Base-by-base conservation (phyloP, 2,888 invertebrate species). In the Trilocha varians region DNA sequence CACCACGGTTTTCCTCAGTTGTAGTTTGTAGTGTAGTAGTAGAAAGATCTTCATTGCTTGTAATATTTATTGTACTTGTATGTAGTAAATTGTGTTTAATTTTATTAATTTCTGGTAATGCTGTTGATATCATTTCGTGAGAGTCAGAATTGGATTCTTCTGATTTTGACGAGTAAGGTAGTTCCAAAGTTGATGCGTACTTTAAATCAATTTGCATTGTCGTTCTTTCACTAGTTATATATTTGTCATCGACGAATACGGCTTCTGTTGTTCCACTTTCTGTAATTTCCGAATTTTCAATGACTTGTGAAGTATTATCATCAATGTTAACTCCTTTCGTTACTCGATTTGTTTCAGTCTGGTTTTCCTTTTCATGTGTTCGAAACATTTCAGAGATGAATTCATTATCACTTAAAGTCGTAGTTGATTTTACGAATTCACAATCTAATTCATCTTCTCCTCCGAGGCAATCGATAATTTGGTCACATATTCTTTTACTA, bases 371-470 rank as follows among this genome's bases (percentile, higher is more conserved):
- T 16, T 42, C 38, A 25, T 34, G 38, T 13, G 34, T 42, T 38
- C 39, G 39, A 16, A 42, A 42, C 42, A 42, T 42, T 42, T 42
- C 42, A 16, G 33, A 34, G n/a, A 40, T 16, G 37, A 43, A 40
- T 3, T 37, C 18, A 34, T 40, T 40, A 40, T 16, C 34, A 4
- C 34, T 33, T 34, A 39, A 11, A 41, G 42, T 15, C 42, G 36
- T 42, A n/a, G 40, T 42, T 8, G 65, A 48, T 46, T 54, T 60
- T 49, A 56, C 53, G 37, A 52, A 57, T 40, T 69, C 68, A 61
- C 95, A 95, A 39, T 90, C 87, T 0, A 88, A 68, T 83, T 96
- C 96, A 73, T 96, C 96, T 73, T 95, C 95, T 14, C 91, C 94
- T 34, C 90, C 86, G 16, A 95, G 74, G 58, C 95, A 96, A 62